Evolutionary conservation across 2,888 invertebrate genomes (phyloP).

Genomic region (Lepeophtheirus nordmannii): DNA sequence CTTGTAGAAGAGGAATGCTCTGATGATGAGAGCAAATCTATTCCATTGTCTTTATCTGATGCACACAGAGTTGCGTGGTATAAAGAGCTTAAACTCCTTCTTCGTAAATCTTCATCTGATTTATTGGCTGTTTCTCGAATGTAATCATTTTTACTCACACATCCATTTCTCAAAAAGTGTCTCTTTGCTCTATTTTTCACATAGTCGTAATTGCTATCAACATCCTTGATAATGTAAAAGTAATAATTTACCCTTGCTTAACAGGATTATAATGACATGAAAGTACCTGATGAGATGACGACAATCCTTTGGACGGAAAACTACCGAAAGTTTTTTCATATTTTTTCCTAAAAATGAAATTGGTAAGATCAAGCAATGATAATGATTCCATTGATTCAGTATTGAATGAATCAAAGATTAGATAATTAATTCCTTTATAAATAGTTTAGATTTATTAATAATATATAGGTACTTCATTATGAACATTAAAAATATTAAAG

Average conservation of each 20-base stretch:
- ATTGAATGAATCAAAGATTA: too few species aligned
- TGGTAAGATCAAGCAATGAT: too few species aligned
- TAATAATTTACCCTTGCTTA: too few species aligned
- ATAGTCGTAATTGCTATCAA: background rate
- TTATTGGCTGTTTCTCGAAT: background rate
- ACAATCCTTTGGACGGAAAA: background rate
- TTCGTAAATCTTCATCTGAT: background rate
- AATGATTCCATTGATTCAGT: too few species aligned
- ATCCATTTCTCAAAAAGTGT: background rate
- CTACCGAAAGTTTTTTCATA: background rate
- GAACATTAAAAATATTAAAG: too few species aligned
- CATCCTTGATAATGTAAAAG: too few species aligned
- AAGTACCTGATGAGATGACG: background rate
- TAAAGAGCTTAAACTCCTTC: background rate
- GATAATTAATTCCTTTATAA: too few species aligned
- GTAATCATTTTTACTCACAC: background rate
- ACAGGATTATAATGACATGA: too few species aligned
- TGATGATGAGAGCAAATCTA: background rate
- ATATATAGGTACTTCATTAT: too few species aligned
- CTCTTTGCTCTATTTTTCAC: background rate
- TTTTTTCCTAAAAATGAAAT: background rate
- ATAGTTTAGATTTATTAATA: too few species aligned
- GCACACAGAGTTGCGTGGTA: background rate
- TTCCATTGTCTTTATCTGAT: background rate
- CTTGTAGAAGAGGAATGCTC: background rate